Conservation (phyloP, 2,797 vertebrate genomes). For the Macropus fuliginosus region DNA sequence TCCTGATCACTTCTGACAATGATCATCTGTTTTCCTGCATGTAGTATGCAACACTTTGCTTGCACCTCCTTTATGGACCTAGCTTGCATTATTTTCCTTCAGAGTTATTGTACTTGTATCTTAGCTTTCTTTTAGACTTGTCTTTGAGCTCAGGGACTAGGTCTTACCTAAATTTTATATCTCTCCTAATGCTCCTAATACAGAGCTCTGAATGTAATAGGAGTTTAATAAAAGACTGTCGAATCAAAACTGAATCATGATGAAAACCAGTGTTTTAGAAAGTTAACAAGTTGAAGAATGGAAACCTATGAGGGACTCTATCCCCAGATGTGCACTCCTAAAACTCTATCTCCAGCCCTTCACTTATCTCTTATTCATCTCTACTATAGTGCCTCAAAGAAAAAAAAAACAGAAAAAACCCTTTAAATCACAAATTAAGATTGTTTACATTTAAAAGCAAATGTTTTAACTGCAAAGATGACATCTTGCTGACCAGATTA, state of each 20-base stretch:
- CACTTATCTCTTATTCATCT: neutral
- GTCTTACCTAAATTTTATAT: neutral
- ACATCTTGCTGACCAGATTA: neutral
- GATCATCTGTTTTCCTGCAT: neutral
- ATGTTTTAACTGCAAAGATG: neutral
- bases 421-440: neutral
- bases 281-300: neutral
- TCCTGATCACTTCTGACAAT: neutral
- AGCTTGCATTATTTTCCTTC: neutral
- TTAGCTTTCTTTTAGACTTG: neutral
- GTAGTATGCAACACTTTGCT: neutral
- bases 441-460: no score
- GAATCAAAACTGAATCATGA: neutral
- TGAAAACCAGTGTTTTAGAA: neutral
- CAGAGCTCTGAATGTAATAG: neutral
- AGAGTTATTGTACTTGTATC: neutral
- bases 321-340: neutral
- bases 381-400: neutral
- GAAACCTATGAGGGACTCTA: neutral
- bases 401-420: neutral
- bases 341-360: neutral
- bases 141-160: neutral
- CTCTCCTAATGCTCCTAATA: neutral
- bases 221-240: neutral
- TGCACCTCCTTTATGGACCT: neutral